phyloP scores from a whole-genome alignment of 2,797 vertebrate species.

The Oceanodroma leucorhoa region DNA sequence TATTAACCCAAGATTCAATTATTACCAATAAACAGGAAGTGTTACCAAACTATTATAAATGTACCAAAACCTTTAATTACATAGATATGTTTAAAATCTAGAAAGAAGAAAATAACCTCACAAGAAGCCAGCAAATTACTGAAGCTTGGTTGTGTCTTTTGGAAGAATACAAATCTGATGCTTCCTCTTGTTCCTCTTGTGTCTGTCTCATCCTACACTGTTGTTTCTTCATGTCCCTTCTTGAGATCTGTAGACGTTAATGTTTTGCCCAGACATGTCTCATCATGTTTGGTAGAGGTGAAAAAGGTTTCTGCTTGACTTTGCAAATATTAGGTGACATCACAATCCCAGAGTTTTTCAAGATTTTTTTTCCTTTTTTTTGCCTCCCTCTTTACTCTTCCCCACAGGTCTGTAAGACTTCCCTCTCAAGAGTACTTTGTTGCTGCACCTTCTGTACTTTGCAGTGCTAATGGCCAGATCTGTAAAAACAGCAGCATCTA shows the following conservation, averaged over 20 bases:
- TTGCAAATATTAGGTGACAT: background rate
- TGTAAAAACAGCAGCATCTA: background rate
- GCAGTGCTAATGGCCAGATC: background rate
- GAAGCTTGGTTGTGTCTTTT: background rate
- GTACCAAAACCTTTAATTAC: background rate
- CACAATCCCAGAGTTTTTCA: background rate
- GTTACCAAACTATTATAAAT: background rate
- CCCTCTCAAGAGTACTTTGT: background rate
- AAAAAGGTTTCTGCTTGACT: background rate
- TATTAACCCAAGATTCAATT: background rate
- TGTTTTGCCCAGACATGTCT: background rate
- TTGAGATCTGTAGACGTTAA: background rate
- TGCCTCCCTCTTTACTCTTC: background rate
- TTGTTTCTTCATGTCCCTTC: background rate
- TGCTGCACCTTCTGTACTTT: background rate
- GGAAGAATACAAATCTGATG: background rate
- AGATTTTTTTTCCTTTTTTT: background rate
- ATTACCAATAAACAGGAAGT: background rate
- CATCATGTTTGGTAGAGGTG: background rate
- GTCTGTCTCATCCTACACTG: background rate
- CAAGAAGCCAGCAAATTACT: background rate
- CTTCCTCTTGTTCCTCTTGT: background rate
- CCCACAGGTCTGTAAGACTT: background rate
- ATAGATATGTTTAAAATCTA: background rate
- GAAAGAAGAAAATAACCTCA: background rate